phyloP scores from a whole-genome alignment of 2,888 invertebrate genomes.

The Sarcophaga subvicina region DNA sequence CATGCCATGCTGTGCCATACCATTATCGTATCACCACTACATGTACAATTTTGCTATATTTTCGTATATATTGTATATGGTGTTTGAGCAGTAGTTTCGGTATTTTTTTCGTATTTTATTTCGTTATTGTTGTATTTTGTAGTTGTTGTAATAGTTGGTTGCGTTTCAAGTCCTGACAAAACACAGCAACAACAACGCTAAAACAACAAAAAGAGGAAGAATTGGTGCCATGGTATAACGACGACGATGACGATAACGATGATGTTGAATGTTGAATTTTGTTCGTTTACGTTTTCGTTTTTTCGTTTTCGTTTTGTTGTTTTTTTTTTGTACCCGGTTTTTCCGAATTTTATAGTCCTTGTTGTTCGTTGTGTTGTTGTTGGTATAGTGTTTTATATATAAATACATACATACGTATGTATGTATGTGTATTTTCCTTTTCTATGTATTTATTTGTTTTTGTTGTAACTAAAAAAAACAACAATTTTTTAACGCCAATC shows the following conservation, averaged over 20 bases:
- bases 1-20: neutral
- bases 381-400: conserved; percentile 9
- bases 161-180: conserved; percentile 50
- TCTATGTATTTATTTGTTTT: conserved; percentile 33
- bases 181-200: conserved; percentile 3
- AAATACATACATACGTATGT: neutral
- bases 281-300: conserved; percentile 27
- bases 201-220: neutral
- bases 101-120: conserved; percentile 52
- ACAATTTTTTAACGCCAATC: conserved; percentile 59
- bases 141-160: conserved; percentile 56
- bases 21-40: conserved; percentile 6
- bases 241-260: neutral
- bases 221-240: conserved; percentile 19
- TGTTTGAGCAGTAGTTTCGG: conserved; percentile 47
- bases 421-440: neutral
- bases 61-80: neutral
- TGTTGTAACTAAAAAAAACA: conserved; percentile 50
- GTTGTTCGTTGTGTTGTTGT: conserved; percentile 68
- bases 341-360: conserved; percentile 62
- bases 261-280: conserved; percentile 36
- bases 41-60: neutral
- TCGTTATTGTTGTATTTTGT: conserved; percentile 36
- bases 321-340: conserved; percentile 32
- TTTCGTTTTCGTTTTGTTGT: neutral